Conservation (phyloP, 2,888 invertebrate genomes). For the Cataglyphis albicans region DNA sequence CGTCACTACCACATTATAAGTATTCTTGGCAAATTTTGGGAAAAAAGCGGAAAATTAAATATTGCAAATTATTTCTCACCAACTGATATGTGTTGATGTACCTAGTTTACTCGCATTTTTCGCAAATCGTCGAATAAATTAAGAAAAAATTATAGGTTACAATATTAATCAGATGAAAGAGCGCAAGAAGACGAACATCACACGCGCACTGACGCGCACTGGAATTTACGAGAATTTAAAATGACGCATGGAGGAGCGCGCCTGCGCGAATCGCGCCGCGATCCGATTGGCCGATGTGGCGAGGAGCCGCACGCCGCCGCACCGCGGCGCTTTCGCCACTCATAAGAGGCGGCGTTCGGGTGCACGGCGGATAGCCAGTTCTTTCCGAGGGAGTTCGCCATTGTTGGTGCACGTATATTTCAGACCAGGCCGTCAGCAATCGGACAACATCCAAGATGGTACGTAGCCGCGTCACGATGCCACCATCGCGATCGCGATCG, state of each 20-base stretch:
- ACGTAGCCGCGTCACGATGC: conserved; percentile 85
- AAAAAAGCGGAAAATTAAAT: not conserved
- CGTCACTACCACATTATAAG: not conserved
- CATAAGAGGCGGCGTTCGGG: conserved; percentile 53
- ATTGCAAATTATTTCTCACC: not conserved
- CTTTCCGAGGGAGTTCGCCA: conserved; percentile 96
- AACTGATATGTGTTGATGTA: not conserved
- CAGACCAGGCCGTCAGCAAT: conserved; percentile 91
- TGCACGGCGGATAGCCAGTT: conserved; percentile 77
- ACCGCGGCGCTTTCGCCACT: conserved; percentile 26
- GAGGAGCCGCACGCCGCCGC: conserved; percentile 72
- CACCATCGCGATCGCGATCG: not conserved
- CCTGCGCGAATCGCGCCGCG: conserved; percentile 64
- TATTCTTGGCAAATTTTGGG: not conserved
- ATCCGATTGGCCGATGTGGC: conserved; percentile 67
- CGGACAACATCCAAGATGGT: conserved; percentile 94
- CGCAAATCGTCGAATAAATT: not conserved
- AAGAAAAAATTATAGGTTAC: not conserved
- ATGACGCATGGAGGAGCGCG: conserved; percentile 36
- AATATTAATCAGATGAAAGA: not conserved
- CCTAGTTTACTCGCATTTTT: not conserved
- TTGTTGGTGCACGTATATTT: conserved; percentile 93
- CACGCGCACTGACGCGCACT: not conserved
- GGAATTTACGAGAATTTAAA: not conserved
- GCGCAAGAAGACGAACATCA: not conserved